These are phyloP conservation scores for Falcunculus frontatus DNA, from an alignment of 2,113 vertebrate genomes.

Conservation along the genomic window DNA sequence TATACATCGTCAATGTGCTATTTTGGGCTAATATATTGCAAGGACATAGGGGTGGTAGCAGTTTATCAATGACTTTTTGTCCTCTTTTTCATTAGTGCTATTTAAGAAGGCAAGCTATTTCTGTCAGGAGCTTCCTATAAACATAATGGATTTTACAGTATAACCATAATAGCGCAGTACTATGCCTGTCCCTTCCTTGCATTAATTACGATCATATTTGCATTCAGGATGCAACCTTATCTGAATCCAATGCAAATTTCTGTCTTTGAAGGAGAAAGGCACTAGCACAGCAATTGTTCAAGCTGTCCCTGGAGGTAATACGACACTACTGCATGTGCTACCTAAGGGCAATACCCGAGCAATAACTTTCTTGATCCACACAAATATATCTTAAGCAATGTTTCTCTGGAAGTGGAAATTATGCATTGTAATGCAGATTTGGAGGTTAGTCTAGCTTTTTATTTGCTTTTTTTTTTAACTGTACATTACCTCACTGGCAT, in stretches of 20 bases:
- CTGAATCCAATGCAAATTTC: constrained; percentile 66
- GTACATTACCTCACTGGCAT: background rate
- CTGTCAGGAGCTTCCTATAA: constrained; percentile 19
- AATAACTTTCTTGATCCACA: constrained; percentile 16
- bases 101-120: constrained; percentile 40
- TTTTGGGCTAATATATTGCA: constrained; percentile 51
- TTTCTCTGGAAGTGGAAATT: background rate
- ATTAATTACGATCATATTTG: constrained; percentile 69
- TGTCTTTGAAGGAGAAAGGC: constrained; percentile 28
- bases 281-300: constrained; percentile 38
- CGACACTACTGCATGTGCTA: background rate
- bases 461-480: background rate
- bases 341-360: background rate
- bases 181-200: constrained; percentile 30
- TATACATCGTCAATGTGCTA: constrained; percentile 18
- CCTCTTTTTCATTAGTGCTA: constrained; percentile 41
- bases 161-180: constrained; percentile 18
- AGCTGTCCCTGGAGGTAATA: constrained; percentile 39
- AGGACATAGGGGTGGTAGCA: constrained; percentile 26
- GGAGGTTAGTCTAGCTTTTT: background rate
- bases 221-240: constrained; percentile 62
- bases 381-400: background rate
- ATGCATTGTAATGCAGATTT: constrained; percentile 24
- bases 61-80: constrained; percentile 48
- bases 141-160: constrained; percentile 48